Percentiles rank a stretch among this genome's conserved stretches.
phyloP scores from a whole-genome alignment of 2,113 vertebrate species.

The Podarcis raffonei region DNA sequence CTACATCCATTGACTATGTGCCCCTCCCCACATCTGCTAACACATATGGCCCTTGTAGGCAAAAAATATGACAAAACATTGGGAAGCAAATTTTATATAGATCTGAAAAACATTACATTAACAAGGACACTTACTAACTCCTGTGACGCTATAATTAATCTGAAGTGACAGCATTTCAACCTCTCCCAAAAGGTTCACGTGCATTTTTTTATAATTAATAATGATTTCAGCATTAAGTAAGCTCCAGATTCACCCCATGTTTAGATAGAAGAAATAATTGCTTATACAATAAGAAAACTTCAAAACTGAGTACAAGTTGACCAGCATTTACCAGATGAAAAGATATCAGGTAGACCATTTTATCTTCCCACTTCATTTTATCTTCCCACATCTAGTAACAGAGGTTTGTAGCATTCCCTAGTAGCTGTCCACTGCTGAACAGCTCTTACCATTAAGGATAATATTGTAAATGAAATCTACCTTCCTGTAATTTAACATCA shows the following conservation, averaged over 20 bases:
- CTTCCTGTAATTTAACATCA: background rate
- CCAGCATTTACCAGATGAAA: background rate
- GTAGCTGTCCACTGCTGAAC: background rate
- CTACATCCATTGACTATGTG: too few species aligned
- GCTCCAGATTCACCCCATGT: background rate
- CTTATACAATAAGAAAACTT: background rate
- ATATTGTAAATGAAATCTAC: too few species aligned
- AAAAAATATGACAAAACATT: background rate
- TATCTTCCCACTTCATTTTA: background rate
- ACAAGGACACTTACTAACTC: background rate
- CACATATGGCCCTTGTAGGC: too few species aligned
- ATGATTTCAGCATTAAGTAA: background rate
- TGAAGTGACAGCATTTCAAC: background rate
- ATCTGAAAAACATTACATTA: background rate
- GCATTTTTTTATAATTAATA: background rate
- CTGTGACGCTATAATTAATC: background rate
- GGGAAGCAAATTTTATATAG: background rate
- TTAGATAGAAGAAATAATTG: background rate
- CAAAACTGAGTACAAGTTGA: background rate
- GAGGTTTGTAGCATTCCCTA: background rate
- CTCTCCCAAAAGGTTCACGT: background rate
- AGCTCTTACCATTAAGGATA: background rate
- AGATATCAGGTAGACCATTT: background rate
- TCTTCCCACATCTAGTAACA: background rate
- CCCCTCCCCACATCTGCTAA: too few species aligned